phyloP scores from a whole-genome alignment of 2,888 invertebrate genomes.

The Apamea monoglypha region DNA sequence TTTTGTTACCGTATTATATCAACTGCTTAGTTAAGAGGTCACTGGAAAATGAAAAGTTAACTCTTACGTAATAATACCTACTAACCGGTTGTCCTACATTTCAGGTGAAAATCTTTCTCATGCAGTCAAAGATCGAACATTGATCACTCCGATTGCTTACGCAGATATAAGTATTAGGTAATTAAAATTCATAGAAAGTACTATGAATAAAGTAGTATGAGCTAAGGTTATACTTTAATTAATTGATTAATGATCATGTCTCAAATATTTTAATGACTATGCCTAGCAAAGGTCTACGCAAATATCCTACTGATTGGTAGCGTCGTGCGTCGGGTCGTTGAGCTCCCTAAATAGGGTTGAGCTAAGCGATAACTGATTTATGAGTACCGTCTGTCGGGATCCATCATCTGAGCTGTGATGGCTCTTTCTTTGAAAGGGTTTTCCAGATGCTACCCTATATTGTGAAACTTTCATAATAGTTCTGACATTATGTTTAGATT shows the following conservation, averaged over 20 bases:
- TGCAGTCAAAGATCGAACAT: background rate
- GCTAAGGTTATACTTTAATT: background rate
- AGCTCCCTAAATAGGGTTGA: slow-evolving; percentile 42
- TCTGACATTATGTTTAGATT: background rate
- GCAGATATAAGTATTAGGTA: background rate
- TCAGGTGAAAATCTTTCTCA: background rate
- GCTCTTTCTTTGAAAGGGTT: slow-evolving; percentile 16
- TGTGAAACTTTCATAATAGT: slow-evolving; percentile 8
- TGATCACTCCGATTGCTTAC: background rate
- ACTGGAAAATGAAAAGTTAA: background rate
- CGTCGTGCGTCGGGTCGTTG: slow-evolving; percentile 21
- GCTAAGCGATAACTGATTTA: slow-evolving; percentile 52
- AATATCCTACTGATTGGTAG: slow-evolving; percentile 23
- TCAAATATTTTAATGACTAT: background rate
- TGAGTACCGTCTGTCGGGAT: slow-evolving; percentile 2
- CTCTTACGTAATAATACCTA: background rate
- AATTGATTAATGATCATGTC: background rate
- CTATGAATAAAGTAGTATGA: no score
- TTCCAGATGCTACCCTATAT: slow-evolving; percentile 22
- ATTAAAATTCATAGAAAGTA: no score
- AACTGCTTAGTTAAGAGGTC: background rate
- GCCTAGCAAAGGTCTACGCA: background rate
- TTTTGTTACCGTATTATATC: background rate
- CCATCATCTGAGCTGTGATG: slow-evolving; percentile 39
- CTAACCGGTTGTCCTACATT: background rate